Evolutionary conservation across 2,113 vertebrate species (phyloP).

Genomic region (Hippocampus abdominalis): DNA sequence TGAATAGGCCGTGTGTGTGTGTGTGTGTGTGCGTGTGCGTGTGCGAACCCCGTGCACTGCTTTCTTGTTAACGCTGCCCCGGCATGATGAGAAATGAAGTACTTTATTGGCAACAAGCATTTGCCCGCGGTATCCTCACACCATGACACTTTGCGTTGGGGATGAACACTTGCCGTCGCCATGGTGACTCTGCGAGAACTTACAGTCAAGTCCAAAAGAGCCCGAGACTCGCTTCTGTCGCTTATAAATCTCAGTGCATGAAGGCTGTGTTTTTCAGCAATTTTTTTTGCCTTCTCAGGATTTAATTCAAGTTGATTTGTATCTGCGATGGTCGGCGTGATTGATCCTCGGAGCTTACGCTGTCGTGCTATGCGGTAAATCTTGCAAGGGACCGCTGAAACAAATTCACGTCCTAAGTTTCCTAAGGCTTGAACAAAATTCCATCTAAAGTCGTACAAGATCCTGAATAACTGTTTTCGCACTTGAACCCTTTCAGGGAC

Average conservation of each 20-base stretch:
- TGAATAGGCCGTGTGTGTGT: slow-evolving; percentile 25
- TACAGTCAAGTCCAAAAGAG: background rate
- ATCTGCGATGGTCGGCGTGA: background rate
- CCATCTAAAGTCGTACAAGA: background rate
- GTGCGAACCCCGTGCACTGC: slow-evolving; percentile 35
- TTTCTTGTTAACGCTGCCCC: slow-evolving; percentile 37
- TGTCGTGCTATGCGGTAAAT: background rate
- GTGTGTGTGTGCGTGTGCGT: background rate
- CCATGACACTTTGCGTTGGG: slow-evolving; percentile 30
- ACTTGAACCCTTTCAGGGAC: no score
- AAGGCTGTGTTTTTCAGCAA: background rate
- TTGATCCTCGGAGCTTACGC: no score
- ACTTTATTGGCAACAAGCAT: slow-evolving; percentile 53
- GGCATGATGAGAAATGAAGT: slow-evolving; percentile 47
- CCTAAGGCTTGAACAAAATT: background rate
- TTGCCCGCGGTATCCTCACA: slow-evolving; percentile 19
- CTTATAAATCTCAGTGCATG: no score
- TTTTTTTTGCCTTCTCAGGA: background rate
- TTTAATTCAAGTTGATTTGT: background rate
- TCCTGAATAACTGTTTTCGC: background rate
- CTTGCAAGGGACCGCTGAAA: background rate
- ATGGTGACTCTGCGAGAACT: slow-evolving; percentile 45
- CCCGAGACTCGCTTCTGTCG: no score
- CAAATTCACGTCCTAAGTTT: background rate
- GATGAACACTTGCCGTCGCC: slow-evolving; percentile 48